Evolutionary conservation across 2,113 vertebrate species (phyloP).

Genomic region (Nyctibius bracteatus): DNA sequence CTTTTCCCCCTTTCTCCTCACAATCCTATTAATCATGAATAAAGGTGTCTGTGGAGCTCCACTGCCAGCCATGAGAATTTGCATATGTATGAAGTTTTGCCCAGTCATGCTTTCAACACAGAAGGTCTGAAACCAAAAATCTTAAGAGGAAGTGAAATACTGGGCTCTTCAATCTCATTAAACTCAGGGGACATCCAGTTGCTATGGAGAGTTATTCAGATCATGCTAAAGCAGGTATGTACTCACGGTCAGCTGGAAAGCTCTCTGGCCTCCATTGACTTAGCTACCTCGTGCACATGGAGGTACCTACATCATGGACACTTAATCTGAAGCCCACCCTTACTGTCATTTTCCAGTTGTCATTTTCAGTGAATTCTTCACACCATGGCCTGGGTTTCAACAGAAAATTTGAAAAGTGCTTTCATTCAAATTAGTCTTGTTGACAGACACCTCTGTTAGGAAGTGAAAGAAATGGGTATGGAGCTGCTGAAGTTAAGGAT

Average conservation of each 20-base stretch:
- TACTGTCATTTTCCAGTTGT: background rate
- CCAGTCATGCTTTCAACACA: background rate
- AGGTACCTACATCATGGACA: background rate
- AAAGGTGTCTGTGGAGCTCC: background rate
- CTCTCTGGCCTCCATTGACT: background rate
- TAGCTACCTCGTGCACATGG: background rate
- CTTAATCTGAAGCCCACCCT: background rate
- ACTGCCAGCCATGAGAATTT: background rate
- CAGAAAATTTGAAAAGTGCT: background rate
- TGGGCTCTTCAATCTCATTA: background rate
- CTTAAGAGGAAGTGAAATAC: background rate
- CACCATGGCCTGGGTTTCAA: background rate
- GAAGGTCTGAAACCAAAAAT: background rate
- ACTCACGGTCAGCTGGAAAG: background rate
- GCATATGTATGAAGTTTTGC: background rate
- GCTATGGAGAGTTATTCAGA: background rate
- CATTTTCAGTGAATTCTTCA: background rate
- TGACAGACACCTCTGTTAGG: background rate
- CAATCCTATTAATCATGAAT: background rate
- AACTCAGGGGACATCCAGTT: background rate
- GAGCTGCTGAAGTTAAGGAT: background rate
- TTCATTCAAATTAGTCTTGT: background rate
- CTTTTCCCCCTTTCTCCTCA: background rate
- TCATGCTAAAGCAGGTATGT: rapidly evolving
- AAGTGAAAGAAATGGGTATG: background rate